Percentiles rank a stretch among this genome's conserved stretches.
These are phyloP conservation scores for Diadegma fenestrale DNA, from an alignment of 2,888 invertebrate genomes.

Conservation along the genomic window DNA sequence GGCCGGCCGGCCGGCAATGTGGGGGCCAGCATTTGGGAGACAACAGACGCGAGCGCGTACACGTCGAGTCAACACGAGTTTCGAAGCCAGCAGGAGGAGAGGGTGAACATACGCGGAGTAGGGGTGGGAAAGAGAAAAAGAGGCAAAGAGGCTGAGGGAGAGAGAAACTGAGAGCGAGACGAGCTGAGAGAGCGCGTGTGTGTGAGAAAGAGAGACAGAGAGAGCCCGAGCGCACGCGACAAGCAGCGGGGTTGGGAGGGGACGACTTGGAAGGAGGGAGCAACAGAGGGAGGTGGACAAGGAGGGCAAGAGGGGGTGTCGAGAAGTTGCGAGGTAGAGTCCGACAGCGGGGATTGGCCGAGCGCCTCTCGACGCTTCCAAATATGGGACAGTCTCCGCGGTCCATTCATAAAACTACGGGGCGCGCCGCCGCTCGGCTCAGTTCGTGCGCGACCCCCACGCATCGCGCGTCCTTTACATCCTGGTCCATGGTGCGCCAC, in stretches of 20 bases:
- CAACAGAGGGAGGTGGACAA: conserved; percentile 72
- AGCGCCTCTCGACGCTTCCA: conserved; percentile 89
- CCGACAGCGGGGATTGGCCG: conserved; percentile 86
- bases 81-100: not conserved
- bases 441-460: conserved; percentile 86
- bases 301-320: conserved; percentile 49
- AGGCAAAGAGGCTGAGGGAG: conserved; percentile 1
- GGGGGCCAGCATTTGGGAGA: conserved; percentile 67
- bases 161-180: conserved; percentile 4
- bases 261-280: conserved; percentile 38
- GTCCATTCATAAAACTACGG: conserved; percentile 94
- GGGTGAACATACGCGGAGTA: not conserved
- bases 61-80: conserved; percentile 46
- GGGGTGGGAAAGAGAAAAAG: not conserved
- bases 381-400: conserved; percentile 92
- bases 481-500: conserved; percentile 69
- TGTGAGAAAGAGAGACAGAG: conserved; percentile 38
- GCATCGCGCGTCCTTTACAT: conserved; percentile 82
- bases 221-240: conserved; percentile 64
- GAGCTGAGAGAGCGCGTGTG: not conserved
- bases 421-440: conserved; percentile 88
- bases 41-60: conserved; percentile 64
- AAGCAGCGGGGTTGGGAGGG: conserved; percentile 73
- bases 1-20: conserved; percentile 58
- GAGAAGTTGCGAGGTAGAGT: conserved; percentile 64